Conservation (phyloP, 2,888 invertebrate genomes). For the Sinohyriopsis cumingii region DNA sequence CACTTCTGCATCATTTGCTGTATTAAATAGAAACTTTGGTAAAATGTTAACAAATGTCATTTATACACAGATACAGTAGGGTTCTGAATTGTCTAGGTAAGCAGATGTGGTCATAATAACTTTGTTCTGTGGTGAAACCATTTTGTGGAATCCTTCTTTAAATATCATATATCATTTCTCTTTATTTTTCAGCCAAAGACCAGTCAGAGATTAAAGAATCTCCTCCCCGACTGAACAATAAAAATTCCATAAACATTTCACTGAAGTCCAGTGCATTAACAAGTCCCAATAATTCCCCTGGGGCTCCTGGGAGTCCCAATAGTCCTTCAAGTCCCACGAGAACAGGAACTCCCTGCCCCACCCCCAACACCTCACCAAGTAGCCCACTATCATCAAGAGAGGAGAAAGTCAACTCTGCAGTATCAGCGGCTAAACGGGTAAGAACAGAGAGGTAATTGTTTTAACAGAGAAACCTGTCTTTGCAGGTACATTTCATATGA, state of each 20-base stretch:
- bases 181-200: conserved; percentile 51
- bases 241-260: conserved; percentile 61
- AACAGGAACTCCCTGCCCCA: conserved; percentile 47
- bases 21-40: neutral
- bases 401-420: conserved; percentile 28
- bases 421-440: conserved; percentile 37
- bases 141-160: too few species aligned
- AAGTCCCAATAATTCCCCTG: conserved; percentile 55
- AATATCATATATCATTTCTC: neutral
- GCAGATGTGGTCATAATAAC: too few species aligned
- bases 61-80: neutral
- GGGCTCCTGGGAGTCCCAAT: conserved; percentile 51
- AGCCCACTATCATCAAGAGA: conserved; percentile 25
- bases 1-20: too few species aligned
- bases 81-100: too few species aligned
- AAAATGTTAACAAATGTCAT: neutral
- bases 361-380: conserved; percentile 47
- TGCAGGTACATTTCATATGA: too few species aligned
- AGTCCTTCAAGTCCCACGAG: conserved; percentile 45
- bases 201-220: conserved; percentile 57
- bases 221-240: conserved; percentile 50
- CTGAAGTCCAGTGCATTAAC: conserved; percentile 39
- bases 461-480: too few species aligned
- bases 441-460: conserved; percentile 7
- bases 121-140: too few species aligned